Evolutionary conservation across 2,888 invertebrate genomes (phyloP).

Genomic region (Eugnorisma glareosa): DNA sequence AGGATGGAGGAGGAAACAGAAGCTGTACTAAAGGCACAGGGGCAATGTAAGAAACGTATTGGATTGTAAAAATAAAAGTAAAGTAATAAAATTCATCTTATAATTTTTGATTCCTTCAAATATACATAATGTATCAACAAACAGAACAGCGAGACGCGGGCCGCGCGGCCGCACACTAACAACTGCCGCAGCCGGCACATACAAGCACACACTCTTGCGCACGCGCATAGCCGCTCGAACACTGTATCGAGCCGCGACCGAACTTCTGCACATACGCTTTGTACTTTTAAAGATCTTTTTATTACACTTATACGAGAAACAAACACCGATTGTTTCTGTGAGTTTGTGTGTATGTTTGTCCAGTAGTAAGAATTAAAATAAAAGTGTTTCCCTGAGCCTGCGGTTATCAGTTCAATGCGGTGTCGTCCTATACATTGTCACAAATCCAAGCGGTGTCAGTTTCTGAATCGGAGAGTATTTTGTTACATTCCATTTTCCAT

Average conservation of each 20-base stretch:
- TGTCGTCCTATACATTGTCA: constrained; percentile 31
- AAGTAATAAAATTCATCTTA: constrained; percentile 85
- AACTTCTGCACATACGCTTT: constrained; percentile 90
- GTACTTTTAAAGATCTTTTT: constrained; percentile 80
- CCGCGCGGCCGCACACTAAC: constrained; percentile 74
- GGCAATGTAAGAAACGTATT: not conserved
- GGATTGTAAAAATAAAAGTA: constrained; percentile 70
- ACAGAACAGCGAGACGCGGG: constrained; percentile 89
- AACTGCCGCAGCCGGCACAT: constrained; percentile 65
- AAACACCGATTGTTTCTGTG: constrained; percentile 70
- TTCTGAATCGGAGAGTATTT: constrained; percentile 74
- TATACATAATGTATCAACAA: constrained; percentile 91
- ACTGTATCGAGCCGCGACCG: constrained; percentile 79
- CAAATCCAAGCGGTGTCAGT: constrained; percentile 75
- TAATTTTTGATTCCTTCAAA: constrained; percentile 91
- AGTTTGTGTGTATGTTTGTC: constrained; percentile 41
- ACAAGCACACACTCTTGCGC: constrained; percentile 69
- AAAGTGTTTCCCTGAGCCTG: constrained; percentile 9
- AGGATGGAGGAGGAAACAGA: not conserved
- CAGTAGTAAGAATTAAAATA: constrained; percentile 25
- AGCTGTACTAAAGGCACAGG: not conserved
- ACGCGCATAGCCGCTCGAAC: constrained; percentile 74
- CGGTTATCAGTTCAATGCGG: constrained; percentile 9
- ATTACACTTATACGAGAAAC: constrained; percentile 68
- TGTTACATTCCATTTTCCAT: constrained; percentile 75